Conservation (phyloP, 2,888 invertebrate genomes). For the Polymixis flavicincta region DNA sequence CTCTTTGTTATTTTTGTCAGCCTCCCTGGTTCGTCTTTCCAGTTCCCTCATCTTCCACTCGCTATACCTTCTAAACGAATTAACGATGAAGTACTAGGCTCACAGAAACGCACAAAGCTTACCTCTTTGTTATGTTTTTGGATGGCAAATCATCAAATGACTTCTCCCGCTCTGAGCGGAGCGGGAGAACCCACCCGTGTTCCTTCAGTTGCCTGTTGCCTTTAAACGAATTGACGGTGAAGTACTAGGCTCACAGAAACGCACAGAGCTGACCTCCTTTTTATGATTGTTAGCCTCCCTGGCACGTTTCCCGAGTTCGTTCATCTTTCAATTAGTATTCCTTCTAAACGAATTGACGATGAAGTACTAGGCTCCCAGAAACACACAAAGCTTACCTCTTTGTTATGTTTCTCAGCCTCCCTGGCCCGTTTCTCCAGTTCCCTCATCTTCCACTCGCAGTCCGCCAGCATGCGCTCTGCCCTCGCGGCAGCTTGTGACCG, state of each 20-base stretch:
- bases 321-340: conserved; percentile 94
- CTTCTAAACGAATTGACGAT: background rate
- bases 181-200: too few species aligned
- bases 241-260: conserved; percentile 3
- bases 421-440: conserved; percentile 94
- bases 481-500: conserved; percentile 92
- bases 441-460: conserved; percentile 96
- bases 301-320: conserved; percentile 93
- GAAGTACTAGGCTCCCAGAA: conserved; percentile 13
- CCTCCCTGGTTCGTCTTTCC: conserved; percentile 93
- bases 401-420: conserved; percentile 91
- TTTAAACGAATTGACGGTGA: too few species aligned
- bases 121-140: too few species aligned
- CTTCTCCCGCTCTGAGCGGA: too few species aligned
- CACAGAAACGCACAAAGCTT: too few species aligned
- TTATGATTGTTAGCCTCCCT: conserved; percentile 89
- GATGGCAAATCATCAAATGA: too few species aligned
- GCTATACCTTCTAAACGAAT: conserved; percentile 71
- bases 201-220: too few species aligned
- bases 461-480: conserved; percentile 94
- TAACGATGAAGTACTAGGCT: too few species aligned
- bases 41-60: conserved; percentile 96
- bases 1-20: conserved; percentile 90
- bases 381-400: conserved; percentile 82
- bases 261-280: conserved; percentile 68